Evolutionary conservation across 2,888 invertebrate species (phyloP), one percentile per base, ranked within the genome.

Genomic region (Leucozona laternaria): DNA sequence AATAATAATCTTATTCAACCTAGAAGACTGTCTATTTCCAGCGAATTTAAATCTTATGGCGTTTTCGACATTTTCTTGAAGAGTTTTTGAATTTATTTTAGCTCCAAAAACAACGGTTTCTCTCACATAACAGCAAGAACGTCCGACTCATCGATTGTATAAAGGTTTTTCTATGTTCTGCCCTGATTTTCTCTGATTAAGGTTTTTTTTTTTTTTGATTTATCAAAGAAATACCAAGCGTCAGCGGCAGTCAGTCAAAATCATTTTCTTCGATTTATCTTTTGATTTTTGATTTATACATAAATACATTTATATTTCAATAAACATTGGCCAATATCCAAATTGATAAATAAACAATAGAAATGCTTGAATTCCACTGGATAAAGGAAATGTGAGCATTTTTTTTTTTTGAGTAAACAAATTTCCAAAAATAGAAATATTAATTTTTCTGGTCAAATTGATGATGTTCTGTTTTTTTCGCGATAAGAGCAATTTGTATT

Each of bases 331-430:
- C 75, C 53, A 77, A 87, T 84, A 80, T 78, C 78, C 83, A 85
- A 60, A 89, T 78, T 76, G 88, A 88, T 84, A 89, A 86, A 60
- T 72, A 70, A 83, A 83, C 79, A 82, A 79, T 57, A 50, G 75
- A 58, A 78, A 64, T 60, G 25, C n/a, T 68, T 43, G 40, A 88
- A 88, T 86, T 88, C 78, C 89, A 88, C n/a, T 89, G 81, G 79
- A 3, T n/a, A 88, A 72, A 88, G 88, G 72, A 70, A 66, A 82
- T 78, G 43, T 45, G 72, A 58, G 75, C 50, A 70, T 20, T 57
- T 43, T 45, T 34, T 48, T 0, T 17, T 1, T 64, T 71, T 5
- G 11, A 31, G 64, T 79, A 84, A 75, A 75, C 83, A 79, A 75
- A 70, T 20, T 28, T 28, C 40, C 83, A 50, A 75, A 79, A 79